phyloP scores from a whole-genome alignment of 2,113 vertebrate species.

The Dolichotis patagonum region DNA sequence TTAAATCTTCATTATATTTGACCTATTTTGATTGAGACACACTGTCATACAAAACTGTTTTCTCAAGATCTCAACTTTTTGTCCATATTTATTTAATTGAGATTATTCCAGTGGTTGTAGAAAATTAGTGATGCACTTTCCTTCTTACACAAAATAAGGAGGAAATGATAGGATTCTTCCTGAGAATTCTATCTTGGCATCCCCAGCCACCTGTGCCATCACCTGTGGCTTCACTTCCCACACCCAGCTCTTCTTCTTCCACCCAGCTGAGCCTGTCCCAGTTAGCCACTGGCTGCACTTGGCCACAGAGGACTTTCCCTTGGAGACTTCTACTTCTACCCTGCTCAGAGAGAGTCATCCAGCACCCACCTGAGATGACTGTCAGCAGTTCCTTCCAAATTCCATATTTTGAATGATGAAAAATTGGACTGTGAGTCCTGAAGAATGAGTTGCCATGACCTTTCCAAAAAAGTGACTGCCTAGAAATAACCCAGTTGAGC shows the following conservation, averaged over 20 bases:
- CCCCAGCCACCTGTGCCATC: neutral
- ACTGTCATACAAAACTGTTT: neutral
- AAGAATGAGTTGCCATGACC: neutral
- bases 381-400: neutral
- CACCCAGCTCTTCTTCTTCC: neutral
- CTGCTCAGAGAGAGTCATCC: neutral
- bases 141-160: neutral
- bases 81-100: conserved; percentile 3
- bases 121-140: neutral
- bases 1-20: neutral
- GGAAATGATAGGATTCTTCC: neutral
- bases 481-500: neutral
- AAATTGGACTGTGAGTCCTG: neutral
- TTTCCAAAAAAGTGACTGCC: neutral
- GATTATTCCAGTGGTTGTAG: neutral
- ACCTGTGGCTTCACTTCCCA: neutral
- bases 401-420: neutral
- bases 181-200: neutral
- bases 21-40: neutral
- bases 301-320: neutral
- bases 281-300: neutral
- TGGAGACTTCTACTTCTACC: neutral
- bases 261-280: neutral
- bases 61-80: neutral
- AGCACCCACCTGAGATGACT: neutral